Evolutionary conservation across 2,888 invertebrate genomes (phyloP), one percentile per base, ranked within the genome.

Genomic region (Tyria jacobaeae): DNA sequence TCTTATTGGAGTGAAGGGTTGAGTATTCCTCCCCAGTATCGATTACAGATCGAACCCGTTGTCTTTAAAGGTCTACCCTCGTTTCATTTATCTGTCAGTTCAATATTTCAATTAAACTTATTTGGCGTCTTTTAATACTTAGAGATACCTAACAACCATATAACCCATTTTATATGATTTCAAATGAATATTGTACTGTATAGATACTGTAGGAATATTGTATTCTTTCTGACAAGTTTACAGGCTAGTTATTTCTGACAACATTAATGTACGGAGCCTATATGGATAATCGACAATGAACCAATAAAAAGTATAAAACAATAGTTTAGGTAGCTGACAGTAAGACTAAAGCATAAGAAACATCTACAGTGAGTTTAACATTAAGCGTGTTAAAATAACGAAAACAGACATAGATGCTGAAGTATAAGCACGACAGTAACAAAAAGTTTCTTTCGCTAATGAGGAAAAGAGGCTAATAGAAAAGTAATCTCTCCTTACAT

Each of bases 61-160:
- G 73, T 76, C 82, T 81, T 79, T 75, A 78, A 76, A 78, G 78
- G 78, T 66, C 71, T 75, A 81, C 84, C 86, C 85, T 83, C 81
- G 79, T 84, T 84, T 81, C 79, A 79, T 84, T 83, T 76, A 75
- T 75, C 83, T 85, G 82, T 80, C 82, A 80, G 71, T 79, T 72
- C 79, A 84, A 84, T 76, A 76, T 86, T 85, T 84, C 72, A 76
- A 75, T 74, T 82, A 68, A 77, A 78, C 73, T 82, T 79, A 76
- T 77, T 81, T 76, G 73, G 75, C 63, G 69, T 71, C 61, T 56
- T 73, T 64, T 64, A 70, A 70, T 74, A 67, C 70, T 76, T 67
- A 58, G 68, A 64, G 52, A 57, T 64, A 68, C 34, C 54, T 55
- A 53, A 53, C 58, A 54, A 63, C 54, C 57, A 57, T n/a, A n/a